Evolutionary conservation across 2,113 vertebrate genomes (phyloP), one percentile per base, ranked within the genome.

Genomic region (Ellobius talpinus): DNA sequence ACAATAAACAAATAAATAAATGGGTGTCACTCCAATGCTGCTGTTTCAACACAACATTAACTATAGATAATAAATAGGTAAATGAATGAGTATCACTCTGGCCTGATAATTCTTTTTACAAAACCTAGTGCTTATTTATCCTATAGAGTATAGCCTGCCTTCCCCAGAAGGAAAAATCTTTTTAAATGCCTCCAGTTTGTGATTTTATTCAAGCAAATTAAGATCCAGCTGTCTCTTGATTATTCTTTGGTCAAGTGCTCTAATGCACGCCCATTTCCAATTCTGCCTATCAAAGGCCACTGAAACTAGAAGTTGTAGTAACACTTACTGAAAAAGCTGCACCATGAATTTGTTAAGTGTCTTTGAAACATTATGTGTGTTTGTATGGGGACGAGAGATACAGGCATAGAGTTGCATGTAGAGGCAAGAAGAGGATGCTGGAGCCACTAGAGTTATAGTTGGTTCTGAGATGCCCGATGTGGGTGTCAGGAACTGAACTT

Each of bases 141-240:
- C 42, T 45, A 4, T 7, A 42, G 36, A 45, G 8, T 50, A 11
- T 78, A 36, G 42, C 55, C 87, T 87, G 63, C 6, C 7, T 29
- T 77, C 11, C 0, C 2, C 72, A 68, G 79, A 52, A 50, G 24
- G 45, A 91, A 26, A 33, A 39, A 17, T 87, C 52, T 90, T 86
- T 95, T 47, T 50, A 31, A 61, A 33, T 24, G 77, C 39, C 21
- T 52, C 42, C 74, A 26, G 11, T 91, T 91, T 50, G 7, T 91
- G 36, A 91, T 89, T 91, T 45, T 86, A 17, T 26, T 76, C 24
- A 85, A 88, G 72, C 31, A 89, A 77, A 89, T 81, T 52, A 55
- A 95, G 91, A 91, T 31, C 26, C 42, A 94, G 0, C 9, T 26
- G 55, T 94, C 14, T 36, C 16, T 85, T 85, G 36, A 23, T 68